phyloP scores from a whole-genome alignment of 2,888 invertebrate genomes.

The Osedax fenrisi region DNA sequence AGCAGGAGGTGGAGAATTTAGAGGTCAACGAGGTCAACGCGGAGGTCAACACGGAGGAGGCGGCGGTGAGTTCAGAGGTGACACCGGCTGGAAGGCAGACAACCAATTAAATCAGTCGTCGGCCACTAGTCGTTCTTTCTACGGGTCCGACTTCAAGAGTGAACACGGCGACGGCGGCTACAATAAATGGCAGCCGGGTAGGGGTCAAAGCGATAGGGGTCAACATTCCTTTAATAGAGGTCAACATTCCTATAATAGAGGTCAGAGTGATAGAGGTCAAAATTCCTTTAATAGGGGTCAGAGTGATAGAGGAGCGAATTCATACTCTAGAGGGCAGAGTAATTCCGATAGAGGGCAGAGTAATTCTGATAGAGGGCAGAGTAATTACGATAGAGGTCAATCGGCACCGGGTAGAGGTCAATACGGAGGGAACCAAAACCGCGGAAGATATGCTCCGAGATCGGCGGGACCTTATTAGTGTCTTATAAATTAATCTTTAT shows the following conservation, averaged over 20 bases:
- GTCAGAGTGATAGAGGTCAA: background rate
- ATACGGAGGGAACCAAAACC: too few species aligned
- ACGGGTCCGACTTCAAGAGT: background rate
- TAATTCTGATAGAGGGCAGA: background rate
- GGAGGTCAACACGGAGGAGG: background rate
- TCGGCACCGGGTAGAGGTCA: too few species aligned
- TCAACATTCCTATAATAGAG: background rate
- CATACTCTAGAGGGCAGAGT: background rate
- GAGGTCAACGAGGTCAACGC: constrained; percentile 5
- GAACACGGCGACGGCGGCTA: too few species aligned
- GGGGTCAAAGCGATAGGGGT: background rate
- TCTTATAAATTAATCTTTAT: background rate
- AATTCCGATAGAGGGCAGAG: background rate
- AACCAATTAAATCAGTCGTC: background rate
- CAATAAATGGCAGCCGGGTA: background rate
- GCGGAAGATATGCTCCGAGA: too few species aligned
- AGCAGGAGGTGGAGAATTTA: constrained; percentile 18
- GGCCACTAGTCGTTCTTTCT: background rate
- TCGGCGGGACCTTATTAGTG: background rate
- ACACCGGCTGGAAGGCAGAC: background rate
- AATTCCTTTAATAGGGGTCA: background rate
- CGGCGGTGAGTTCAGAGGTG: constrained; percentile 26
- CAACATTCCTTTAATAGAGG: background rate
- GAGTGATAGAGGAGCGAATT: background rate
- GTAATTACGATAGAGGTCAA: too few species aligned